Evolutionary conservation across 1,140 invertebrate species (phyloP).

Genomic region (Galendromus occidentalis): DNA sequence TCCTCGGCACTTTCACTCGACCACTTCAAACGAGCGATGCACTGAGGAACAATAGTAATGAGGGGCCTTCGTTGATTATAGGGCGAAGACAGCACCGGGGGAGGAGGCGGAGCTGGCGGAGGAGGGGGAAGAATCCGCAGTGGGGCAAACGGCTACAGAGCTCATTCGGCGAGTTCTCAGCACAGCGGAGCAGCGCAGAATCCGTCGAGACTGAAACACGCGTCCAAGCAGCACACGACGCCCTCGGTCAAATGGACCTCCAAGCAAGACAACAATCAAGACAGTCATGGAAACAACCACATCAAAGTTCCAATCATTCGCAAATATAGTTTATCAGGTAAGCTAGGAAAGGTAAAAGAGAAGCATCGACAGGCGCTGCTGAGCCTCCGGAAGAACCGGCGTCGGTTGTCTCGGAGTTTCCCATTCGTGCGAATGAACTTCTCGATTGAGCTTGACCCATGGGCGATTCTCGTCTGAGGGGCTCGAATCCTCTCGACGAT

Average conservation of each 20-base stretch:
- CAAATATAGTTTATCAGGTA: slow-evolving; percentile 6
- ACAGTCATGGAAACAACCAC: background rate
- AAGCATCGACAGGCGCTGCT: no score
- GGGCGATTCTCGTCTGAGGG: background rate
- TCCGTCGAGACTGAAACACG: background rate
- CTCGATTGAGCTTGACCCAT: background rate
- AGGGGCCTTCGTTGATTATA: background rate
- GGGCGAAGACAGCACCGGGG: background rate
- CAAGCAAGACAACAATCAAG: background rate
- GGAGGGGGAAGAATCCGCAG: background rate
- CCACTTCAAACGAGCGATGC: no score
- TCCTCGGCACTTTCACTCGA: no score
- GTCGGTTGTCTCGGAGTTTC: background rate
- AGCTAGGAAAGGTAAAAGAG: no score
- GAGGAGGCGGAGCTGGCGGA: background rate
- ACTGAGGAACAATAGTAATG: no score
- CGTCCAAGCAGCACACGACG: background rate
- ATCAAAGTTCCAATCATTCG: slow-evolving; percentile 6
- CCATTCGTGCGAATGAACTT: background rate
- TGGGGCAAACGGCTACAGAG: background rate
- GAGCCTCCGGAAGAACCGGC: no score
- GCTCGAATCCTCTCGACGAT: no score
- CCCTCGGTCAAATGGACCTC: slow-evolving; percentile 3
- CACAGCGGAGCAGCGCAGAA: background rate
- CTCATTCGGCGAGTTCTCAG: background rate